These are phyloP conservation scores for Drusus annulatus DNA, from an alignment of 1,140 invertebrate species.

Conservation along the genomic window DNA sequence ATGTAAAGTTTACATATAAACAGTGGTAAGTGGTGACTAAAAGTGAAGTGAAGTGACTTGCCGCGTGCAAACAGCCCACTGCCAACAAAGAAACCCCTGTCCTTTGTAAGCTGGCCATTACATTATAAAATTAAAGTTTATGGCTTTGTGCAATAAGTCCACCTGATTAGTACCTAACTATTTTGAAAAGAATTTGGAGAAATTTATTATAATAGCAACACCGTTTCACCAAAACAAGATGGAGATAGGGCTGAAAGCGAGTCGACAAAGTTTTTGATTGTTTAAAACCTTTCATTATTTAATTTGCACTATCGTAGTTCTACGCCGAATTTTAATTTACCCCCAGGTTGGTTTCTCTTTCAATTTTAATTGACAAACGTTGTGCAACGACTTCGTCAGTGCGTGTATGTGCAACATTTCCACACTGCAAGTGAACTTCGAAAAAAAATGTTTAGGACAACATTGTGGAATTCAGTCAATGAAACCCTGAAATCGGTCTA, in stretches of 20 bases:
- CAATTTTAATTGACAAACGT: neutral
- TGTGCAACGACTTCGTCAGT: neutral
- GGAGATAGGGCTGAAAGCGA: neutral
- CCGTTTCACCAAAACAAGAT: conserved; percentile 7
- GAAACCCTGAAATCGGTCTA: neutral
- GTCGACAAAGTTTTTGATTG: conserved; percentile 14
- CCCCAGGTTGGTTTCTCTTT: neutral
- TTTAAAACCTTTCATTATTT: neutral
- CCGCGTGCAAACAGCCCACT: too few relatives aligned
- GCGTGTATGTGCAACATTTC: neutral
- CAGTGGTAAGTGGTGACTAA: too few relatives aligned
- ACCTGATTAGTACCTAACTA: too few relatives aligned
- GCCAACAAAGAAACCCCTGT: too few relatives aligned
- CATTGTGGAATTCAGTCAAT: neutral
- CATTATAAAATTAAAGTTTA: too few relatives aligned
- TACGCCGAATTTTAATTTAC: neutral
- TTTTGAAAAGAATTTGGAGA: too few relatives aligned
- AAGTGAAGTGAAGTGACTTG: too few relatives aligned
- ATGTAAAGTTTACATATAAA: too few relatives aligned
- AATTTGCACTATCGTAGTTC: neutral
- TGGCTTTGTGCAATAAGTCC: too few relatives aligned
- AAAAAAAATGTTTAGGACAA: neutral
- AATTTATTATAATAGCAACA: neutral
- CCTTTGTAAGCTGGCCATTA: too few relatives aligned
- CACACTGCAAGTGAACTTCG: neutral